A percentile compares a stretch with the other conserved stretches of the same genome.
These are phyloP conservation scores for Antechinus flavipes DNA, from an alignment of 2,113 vertebrate species.

Conservation along the genomic window DNA sequence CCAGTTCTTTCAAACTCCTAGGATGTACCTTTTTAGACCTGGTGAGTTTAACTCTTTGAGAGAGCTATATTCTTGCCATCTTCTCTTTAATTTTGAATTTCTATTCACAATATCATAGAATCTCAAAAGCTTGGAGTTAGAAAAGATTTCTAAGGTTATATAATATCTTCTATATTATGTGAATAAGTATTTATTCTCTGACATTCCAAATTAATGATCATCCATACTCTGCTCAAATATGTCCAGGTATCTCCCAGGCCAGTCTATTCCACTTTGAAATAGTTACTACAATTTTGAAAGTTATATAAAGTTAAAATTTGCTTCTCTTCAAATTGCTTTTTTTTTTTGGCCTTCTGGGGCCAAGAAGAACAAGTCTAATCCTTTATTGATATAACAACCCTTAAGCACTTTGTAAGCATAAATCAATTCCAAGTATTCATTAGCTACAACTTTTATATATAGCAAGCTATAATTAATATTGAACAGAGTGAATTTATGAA, in stretches of 20 bases:
- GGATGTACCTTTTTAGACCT: no score
- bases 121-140: no score
- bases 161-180: not conserved
- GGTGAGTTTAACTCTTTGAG: no score
- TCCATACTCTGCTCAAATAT: not conserved
- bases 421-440: not conserved
- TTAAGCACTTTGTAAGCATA: not conserved
- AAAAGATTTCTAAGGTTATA: no score
- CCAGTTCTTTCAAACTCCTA: no score
- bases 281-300: not conserved
- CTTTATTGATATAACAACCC: not conserved
- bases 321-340: not conserved
- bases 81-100: no score
- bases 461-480: not conserved
- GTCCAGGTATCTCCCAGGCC: not conserved
- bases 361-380: not conserved
- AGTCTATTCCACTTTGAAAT: not conserved
- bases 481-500: not conserved
- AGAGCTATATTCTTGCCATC: no score
- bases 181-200: not conserved
- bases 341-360: not conserved
- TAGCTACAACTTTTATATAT: not conserved
- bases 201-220: not conserved
- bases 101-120: no score
- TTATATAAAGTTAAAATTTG: not conserved